phyloP scores from a whole-genome alignment of 2,113 vertebrate genomes.

The Rhinopomastus cyanomelas region DNA sequence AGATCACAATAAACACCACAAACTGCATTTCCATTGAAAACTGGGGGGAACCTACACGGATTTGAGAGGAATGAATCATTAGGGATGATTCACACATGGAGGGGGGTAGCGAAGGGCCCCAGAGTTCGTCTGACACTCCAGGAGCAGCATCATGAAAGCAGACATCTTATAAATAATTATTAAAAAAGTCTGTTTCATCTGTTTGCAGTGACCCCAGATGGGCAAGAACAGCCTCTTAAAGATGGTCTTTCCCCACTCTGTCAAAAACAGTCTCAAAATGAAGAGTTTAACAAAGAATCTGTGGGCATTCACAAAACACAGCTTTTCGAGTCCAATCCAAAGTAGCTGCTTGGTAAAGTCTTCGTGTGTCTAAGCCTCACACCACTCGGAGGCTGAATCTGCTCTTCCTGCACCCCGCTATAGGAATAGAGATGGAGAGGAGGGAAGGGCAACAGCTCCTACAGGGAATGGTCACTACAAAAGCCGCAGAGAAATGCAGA shows the following conservation, averaged over 20 bases:
- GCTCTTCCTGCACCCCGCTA: too few relatives aligned
- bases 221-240: conserved; percentile 53
- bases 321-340: not conserved
- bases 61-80: conserved; percentile 49
- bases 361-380: not conserved
- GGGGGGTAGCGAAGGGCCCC: conserved; percentile 50
- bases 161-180: conserved; percentile 84
- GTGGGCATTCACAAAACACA: not conserved
- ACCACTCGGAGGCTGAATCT: too few relatives aligned
- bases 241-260: conserved; percentile 30
- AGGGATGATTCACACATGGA: conserved; percentile 64
- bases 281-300: conserved; percentile 40
- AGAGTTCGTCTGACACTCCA: conserved; percentile 66
- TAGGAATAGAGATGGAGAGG: too few relatives aligned
- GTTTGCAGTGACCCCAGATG: conserved; percentile 65
- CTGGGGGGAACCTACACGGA: not conserved
- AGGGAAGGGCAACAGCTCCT: not conserved
- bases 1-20: not conserved
- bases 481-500: not conserved
- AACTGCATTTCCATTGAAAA: not conserved
- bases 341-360: not conserved
- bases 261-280: conserved; percentile 50
- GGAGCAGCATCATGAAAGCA: conserved; percentile 67
- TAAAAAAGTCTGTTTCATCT: conserved; percentile 75
- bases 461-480: not conserved